Evolutionary conservation across 2,113 vertebrate genomes (phyloP).

Genomic region (Pseudopipra pipra): DNA sequence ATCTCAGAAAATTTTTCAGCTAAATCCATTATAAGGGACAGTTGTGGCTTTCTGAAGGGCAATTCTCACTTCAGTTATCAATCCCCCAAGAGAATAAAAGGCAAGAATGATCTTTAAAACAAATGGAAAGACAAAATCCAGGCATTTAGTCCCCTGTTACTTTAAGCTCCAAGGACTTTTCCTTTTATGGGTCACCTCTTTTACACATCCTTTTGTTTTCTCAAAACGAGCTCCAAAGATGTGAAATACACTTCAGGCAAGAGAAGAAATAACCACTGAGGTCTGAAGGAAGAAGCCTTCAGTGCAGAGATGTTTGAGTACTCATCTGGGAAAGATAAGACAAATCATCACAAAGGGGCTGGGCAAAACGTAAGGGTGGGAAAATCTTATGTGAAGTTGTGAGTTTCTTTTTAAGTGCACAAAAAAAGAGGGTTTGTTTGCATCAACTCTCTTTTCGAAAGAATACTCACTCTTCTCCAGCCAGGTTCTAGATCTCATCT

Average conservation of each 20-base stretch:
- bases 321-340: neutral
- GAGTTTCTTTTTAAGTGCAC: neutral
- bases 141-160: neutral
- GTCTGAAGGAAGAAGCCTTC: neutral
- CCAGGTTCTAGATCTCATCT: neutral
- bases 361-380: neutral
- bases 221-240: neutral
- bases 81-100: neutral
- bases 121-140: neutral
- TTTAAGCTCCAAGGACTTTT: constrained; percentile 1
- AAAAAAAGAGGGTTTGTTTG: neutral
- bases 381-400: neutral
- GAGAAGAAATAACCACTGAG: neutral
- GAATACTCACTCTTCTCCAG: neutral
- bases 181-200: neutral
- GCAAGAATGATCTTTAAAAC: neutral
- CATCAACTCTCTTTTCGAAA: neutral
- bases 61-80: constrained; percentile 4
- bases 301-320: neutral
- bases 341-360: neutral
- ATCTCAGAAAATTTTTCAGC: neutral
- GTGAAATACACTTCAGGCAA: neutral
- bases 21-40: neutral
- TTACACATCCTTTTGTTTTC: neutral
- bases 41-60: neutral